phyloP scores from a whole-genome alignment of 2,113 vertebrate species.

The Pterophyllum scalare region DNA sequence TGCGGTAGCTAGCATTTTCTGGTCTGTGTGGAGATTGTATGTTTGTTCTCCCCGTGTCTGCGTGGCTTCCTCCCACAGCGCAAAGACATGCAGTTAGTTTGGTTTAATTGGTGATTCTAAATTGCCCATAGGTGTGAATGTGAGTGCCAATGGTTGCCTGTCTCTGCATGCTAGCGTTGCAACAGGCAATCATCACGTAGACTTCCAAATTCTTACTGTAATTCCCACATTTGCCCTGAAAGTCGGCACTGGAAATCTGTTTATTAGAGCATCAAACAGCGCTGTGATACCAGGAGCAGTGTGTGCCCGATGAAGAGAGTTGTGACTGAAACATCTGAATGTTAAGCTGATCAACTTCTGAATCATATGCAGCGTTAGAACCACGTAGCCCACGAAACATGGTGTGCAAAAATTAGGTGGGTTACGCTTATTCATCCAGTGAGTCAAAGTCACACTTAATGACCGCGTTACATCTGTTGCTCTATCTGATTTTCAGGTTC shows the following conservation, averaged over 20 bases:
- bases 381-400: background rate
- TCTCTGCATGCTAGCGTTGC: too few species aligned
- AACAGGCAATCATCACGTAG: background rate
- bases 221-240: background rate
- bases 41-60: too few species aligned
- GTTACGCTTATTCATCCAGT: slow-evolving; percentile 2
- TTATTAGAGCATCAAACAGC: background rate
- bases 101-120: too few species aligned
- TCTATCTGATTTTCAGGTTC: background rate
- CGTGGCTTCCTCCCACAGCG: too few species aligned
- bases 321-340: slow-evolving; percentile 1
- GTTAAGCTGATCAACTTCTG: background rate
- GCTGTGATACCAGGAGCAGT: background rate
- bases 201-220: background rate
- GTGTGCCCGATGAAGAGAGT: background rate
- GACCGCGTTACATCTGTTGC: background rate
- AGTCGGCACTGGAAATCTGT: background rate
- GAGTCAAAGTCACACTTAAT: slow-evolving; percentile 14
- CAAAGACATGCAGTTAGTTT: too few species aligned
- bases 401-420: slow-evolving; percentile 9
- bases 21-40: too few species aligned
- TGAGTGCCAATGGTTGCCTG: too few species aligned
- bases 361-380: slow-evolving; percentile 14
- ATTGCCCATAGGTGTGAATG: too few species aligned
- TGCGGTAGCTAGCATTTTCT: too few species aligned